Base-by-base conservation (phyloP, 2,113 vertebrate genomes). In the Procavia capensis region DNA sequence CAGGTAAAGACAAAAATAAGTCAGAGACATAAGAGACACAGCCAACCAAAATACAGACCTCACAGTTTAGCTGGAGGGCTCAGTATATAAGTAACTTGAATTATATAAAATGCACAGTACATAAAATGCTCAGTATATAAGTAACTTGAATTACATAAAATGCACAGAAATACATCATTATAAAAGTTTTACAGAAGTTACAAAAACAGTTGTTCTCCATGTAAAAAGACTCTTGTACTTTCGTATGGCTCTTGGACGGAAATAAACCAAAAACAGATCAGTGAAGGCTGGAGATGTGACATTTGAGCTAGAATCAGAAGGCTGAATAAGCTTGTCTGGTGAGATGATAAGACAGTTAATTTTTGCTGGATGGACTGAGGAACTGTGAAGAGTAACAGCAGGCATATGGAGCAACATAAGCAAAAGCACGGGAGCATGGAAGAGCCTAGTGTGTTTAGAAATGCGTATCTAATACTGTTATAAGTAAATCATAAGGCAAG, bases 271-370 rank as follows among this genome's bases (percentile, higher is more conserved):
- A 50, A 91, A 96, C 0, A 76, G 25, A 86, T 66, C 8, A 88
- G 34, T n/a, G 34, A 86, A 76, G 45, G 64, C 29, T 93, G 11
- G 57, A 95, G 34, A 83, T 17, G 4, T 39, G n/a, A 79, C 6
- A 88, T 81, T 54, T 83, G 85, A 76, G 20, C 9, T 85, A n/a
- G 43, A 95, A 93, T 57, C 0, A 63, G 81, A 92, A 95, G 64
- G 47, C 84, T 50, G 34, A 90, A 83, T 47, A 66, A 79, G 87
- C 17, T 75, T 34, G 93, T 36, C 5, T n/a, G 57, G 57, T 64
- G 41, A 57, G 9, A 57, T 41, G 83, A 83, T 24, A 39, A 59
- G n/a, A 89, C 75, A 8, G 6, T 61, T 93, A 82, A 68, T 80
- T 25, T 79, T 80, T 81, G 8, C 13, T 72, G 25, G 50, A 81